Percentiles rank a stretch among this genome's conserved stretches.
Conservation (phyloP, 2,888 invertebrate species). For the Rutpela maculata region DNA sequence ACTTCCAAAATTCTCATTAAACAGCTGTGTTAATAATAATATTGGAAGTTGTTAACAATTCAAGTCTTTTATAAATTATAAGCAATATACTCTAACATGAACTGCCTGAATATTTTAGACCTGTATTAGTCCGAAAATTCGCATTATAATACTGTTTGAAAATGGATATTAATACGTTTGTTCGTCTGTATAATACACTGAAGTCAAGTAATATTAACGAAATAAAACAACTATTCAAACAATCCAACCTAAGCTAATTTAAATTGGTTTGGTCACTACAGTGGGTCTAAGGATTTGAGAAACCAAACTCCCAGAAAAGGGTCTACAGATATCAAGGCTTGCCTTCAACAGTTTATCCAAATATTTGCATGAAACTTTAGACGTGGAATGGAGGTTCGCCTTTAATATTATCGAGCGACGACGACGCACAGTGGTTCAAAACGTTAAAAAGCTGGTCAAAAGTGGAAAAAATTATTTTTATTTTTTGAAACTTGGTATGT, state of each 20-base stretch:
- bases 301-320: constrained; percentile 23
- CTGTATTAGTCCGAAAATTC: background rate
- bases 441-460: no score
- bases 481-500: no score
- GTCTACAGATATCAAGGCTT: constrained; percentile 11
- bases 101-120: background rate
- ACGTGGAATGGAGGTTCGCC: constrained; percentile 9
- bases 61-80: no score
- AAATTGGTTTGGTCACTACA: constrained; percentile 21
- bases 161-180: constrained; percentile 13
- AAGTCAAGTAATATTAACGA: constrained; percentile 29
- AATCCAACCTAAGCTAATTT: constrained; percentile 34
- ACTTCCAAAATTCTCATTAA: no score
- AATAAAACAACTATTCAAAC: constrained; percentile 31
- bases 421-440: no score
- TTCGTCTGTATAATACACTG: constrained; percentile 22
- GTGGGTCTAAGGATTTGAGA: constrained; percentile 16
- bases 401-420: constrained; percentile 28
- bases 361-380: constrained; percentile 14
- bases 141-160: constrained; percentile 13
- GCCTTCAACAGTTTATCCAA: constrained; percentile 37
- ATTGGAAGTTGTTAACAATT: no score
- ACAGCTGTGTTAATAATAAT: no score
- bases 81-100: background rate
- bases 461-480: no score